Evolutionary conservation across 2,888 invertebrate genomes (phyloP).

Genomic region (Drosophila affinis): DNA sequence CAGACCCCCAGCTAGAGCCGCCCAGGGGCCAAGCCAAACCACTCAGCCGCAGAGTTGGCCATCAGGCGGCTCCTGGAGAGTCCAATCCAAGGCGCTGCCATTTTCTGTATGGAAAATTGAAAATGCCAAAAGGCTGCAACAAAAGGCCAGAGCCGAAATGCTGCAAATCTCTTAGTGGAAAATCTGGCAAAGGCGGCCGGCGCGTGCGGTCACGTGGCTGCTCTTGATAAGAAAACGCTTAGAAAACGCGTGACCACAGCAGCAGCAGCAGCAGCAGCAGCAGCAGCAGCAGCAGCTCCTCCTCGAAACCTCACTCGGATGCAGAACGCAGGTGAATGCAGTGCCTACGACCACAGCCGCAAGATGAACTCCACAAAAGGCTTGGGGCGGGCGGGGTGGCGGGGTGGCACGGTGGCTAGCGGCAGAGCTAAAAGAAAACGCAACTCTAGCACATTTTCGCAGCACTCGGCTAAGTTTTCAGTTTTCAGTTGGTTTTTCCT

Average conservation of each 20-base stretch:
- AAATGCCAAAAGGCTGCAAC: slow-evolving; percentile 41
- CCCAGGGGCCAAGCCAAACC: slow-evolving; percentile 48
- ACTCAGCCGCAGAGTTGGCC: slow-evolving; percentile 53
- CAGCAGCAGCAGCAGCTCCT: background rate
- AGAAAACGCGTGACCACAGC: slow-evolving; percentile 76
- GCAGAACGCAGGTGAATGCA: slow-evolving; percentile 21
- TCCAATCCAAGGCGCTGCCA: slow-evolving; percentile 24
- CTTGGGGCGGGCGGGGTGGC: slow-evolving; percentile 1
- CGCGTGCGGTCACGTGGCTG: slow-evolving; percentile 67
- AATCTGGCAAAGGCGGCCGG: slow-evolving; percentile 63
- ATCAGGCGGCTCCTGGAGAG: slow-evolving; percentile 50
- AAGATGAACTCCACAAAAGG: slow-evolving; percentile 68
- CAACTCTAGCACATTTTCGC: slow-evolving; percentile 75
- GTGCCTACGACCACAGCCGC: slow-evolving; percentile 49
- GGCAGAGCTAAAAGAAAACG: slow-evolving; percentile 56
- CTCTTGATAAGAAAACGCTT: slow-evolving; percentile 72
- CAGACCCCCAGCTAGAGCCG: slow-evolving; percentile 6
- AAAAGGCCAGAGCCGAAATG: slow-evolving; percentile 65
- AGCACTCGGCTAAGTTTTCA: slow-evolving; percentile 52
- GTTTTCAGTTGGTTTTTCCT: slow-evolving; percentile 17
- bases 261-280: slow-evolving; percentile 24
- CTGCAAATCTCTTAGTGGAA: slow-evolving; percentile 74
- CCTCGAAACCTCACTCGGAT: background rate
- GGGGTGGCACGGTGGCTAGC: slow-evolving; percentile 1
- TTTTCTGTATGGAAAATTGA: slow-evolving; percentile 30